These are phyloP conservation scores for Phrixothrix hirtus DNA, from an alignment of 2,888 invertebrate species.

Conservation along the genomic window DNA sequence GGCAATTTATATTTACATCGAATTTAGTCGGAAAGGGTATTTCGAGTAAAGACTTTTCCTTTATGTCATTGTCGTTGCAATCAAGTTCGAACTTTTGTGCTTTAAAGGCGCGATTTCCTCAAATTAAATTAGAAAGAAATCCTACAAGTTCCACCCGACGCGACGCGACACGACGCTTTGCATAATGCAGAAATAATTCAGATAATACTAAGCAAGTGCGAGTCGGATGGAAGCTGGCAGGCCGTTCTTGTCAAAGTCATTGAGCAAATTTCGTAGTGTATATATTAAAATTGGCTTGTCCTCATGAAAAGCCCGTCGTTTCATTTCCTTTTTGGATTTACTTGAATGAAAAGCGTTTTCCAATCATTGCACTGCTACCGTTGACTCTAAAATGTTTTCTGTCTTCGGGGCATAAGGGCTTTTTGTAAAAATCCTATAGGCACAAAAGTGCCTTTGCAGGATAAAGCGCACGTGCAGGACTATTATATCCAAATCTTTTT, in stretches of 20 bases:
- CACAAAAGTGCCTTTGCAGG: not conserved
- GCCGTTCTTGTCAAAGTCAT: conserved; percentile 1
- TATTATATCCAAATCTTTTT: not conserved
- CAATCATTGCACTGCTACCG: conserved; percentile 15
- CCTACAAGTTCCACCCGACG: conserved; percentile 22
- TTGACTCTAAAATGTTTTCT: conserved; percentile 16
- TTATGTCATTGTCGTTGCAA: conserved; percentile 21
- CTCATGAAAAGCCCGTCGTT: conserved; percentile 6
- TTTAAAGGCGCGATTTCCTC: conserved; percentile 14
- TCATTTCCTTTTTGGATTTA: conserved; percentile 13
- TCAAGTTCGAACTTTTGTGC: conserved; percentile 3
- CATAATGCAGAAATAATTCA: conserved; percentile 23
- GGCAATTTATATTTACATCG: too few relatives aligned
- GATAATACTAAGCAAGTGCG: conserved; percentile 8
- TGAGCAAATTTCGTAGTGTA: conserved; percentile 7
- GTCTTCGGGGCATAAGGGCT: conserved; percentile 13
- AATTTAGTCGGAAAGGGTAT: too few relatives aligned
- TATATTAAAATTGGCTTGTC: conserved; percentile 14
- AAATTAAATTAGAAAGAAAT: conserved; percentile 29
- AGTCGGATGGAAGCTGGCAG: not conserved
- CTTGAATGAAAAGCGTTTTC: conserved; percentile 11
- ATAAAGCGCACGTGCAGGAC: not conserved
- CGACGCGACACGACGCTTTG: too few relatives aligned
- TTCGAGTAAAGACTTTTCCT: conserved; percentile 15
- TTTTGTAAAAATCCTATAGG: conserved; percentile 7